A percentile compares a stretch with the other conserved stretches of the same genome.
Evolutionary conservation across 2,888 invertebrate species (phyloP).

Genomic region (Orthosia incerta): DNA sequence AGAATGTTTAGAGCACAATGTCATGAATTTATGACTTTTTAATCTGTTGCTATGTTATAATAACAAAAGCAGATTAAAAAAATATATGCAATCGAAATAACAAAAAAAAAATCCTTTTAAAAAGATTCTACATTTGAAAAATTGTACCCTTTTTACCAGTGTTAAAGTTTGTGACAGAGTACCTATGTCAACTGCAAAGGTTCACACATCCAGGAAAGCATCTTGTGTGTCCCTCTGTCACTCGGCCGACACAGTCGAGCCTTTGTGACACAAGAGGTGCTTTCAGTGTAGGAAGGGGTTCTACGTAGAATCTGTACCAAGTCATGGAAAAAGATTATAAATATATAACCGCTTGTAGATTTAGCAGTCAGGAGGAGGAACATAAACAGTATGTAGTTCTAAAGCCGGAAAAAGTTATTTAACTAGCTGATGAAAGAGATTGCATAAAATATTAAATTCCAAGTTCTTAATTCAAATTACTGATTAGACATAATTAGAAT

Average conservation of each 20-base stretch:
- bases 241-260: slow-evolving; percentile 12
- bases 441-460: not conserved
- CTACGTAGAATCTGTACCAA: not conserved
- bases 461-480: too few species aligned
- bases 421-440: too few species aligned
- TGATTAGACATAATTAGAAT: too few species aligned
- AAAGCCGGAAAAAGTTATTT: not conserved
- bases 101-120: not conserved
- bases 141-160: not conserved
- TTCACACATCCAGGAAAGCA: slow-evolving; percentile 1
- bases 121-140: slow-evolving; percentile 3
- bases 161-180: slow-evolving; percentile 14
- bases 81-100: not conserved
- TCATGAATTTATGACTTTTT: not conserved
- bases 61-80: not conserved
- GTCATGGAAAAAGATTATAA: not conserved
- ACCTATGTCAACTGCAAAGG: slow-evolving; percentile 17
- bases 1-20: not conserved
- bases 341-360: not conserved
- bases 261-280: slow-evolving; percentile 44
- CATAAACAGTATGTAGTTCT: not conserved
- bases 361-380: not conserved
- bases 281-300: not conserved
- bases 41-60: not conserved
- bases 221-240: slow-evolving; percentile 30